Evolutionary conservation across 1,140 invertebrate species (phyloP).

Genomic region (Papilio glaucus): DNA sequence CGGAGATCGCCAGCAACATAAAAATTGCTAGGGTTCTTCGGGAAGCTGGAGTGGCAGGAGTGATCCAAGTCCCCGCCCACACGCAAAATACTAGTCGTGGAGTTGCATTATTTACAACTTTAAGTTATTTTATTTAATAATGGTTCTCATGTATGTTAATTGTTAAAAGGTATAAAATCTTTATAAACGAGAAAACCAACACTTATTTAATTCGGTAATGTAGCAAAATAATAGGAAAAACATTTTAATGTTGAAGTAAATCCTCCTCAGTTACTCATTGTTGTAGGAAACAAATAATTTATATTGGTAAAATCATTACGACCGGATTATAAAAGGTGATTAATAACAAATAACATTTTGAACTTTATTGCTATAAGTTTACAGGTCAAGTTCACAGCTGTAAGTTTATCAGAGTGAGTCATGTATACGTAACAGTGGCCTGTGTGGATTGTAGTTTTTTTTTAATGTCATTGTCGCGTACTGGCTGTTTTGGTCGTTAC

Average conservation of each 20-base stretch:
- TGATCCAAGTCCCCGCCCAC: no score
- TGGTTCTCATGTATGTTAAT: no score
- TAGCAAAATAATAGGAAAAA: background rate
- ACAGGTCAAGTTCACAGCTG: conserved; percentile 18
- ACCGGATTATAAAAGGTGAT: background rate
- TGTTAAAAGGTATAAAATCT: no score
- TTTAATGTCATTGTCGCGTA: background rate
- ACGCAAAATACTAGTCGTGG: no score
- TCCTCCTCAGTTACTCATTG: background rate
- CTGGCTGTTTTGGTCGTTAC: background rate
- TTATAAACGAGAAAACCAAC: no score
- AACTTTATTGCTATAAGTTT: conserved; percentile 10
- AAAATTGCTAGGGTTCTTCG: no score
- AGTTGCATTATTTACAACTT: no score
- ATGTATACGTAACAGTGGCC: background rate
- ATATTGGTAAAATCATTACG: background rate
- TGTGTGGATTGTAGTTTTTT: background rate
- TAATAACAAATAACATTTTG: background rate
- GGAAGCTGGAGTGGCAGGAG: no score
- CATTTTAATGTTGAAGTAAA: background rate
- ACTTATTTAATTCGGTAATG: no score
- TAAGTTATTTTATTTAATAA: no score
- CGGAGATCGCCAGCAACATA: no score
- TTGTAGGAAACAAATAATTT: conserved; percentile 20
- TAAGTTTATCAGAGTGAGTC: background rate